Percentiles rank a stretch among this genome's conserved stretches.
phyloP scores from a whole-genome alignment of 2,797 vertebrate genomes.

The Platyrinchus mystaceus region DNA sequence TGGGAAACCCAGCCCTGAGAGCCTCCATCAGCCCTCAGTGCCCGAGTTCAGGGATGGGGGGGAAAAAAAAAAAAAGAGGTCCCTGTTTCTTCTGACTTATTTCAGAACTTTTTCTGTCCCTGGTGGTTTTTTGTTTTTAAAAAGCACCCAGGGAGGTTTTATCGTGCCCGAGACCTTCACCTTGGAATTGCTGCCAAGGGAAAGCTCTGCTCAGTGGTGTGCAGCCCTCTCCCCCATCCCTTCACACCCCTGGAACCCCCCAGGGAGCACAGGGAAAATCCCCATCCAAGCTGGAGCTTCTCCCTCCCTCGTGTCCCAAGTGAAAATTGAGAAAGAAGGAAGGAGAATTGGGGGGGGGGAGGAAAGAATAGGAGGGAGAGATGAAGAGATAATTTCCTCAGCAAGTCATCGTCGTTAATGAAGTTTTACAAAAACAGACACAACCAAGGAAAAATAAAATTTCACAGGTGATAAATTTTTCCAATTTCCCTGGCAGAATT shows the following conservation, averaged over 20 bases:
- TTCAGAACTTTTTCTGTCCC: neutral
- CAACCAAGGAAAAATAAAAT: conserved; percentile 91
- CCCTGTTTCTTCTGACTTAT: neutral
- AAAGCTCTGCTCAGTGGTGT: neutral
- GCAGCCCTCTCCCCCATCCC: neutral
- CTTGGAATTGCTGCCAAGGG: neutral
- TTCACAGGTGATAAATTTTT: conserved; percentile 99
- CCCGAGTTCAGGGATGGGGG: neutral
- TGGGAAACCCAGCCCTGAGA: neutral
- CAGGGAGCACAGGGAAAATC: neutral
- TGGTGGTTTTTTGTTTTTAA: neutral
- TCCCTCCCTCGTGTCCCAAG: conserved; percentile 61
- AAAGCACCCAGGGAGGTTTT: neutral
- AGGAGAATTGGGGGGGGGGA: neutral
- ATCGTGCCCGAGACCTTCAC: neutral
- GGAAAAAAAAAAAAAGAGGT: too few species aligned
- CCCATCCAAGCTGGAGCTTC: conserved; percentile 64
- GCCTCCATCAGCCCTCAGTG: too few species aligned
- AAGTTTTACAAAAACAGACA: conserved; percentile 89
- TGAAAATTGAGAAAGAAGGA: conserved; percentile 62
- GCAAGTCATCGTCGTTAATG: conserved; percentile 89
- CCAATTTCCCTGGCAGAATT: conserved; percentile 94
- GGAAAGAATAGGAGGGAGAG: neutral
- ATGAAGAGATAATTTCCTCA: conserved; percentile 84
- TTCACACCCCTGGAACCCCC: neutral